phyloP scores from a whole-genome alignment of 2,888 invertebrate genomes.

The Xestia xanthographa region DNA sequence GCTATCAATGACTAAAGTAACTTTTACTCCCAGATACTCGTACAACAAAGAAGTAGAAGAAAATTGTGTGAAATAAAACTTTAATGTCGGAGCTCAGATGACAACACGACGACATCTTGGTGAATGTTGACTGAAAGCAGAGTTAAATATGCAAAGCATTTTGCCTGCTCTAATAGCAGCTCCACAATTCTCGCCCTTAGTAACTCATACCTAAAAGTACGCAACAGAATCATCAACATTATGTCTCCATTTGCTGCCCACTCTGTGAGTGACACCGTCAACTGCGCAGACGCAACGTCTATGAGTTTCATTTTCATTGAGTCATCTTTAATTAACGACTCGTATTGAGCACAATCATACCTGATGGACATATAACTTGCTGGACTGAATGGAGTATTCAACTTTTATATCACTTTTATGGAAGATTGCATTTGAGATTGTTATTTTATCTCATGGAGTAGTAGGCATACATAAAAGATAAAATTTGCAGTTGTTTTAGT shows the following conservation, averaged over 20 bases:
- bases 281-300: slow-evolving; percentile 61
- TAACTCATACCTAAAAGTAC: not conserved
- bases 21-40: not conserved
- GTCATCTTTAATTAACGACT: slow-evolving; percentile 49
- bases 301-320: slow-evolving; percentile 58
- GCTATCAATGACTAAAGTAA: not conserved
- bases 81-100: not conserved
- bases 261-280: slow-evolving; percentile 23
- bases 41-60: not conserved
- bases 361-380: slow-evolving; percentile 20
- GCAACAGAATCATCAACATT: not conserved
- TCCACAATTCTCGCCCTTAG: not conserved
- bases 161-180: not conserved
- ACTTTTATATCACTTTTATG: slow-evolving; percentile 21
- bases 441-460: not conserved
- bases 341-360: slow-evolving; percentile 52
- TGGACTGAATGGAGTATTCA: slow-evolving; percentile 2
- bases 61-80: not conserved
- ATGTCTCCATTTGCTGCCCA: slow-evolving; percentile 30
- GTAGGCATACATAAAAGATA: not conserved
- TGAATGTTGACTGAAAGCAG: not conserved
- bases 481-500: not conserved
- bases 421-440: not conserved
- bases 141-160: not conserved
- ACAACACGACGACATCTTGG: not conserved